These are phyloP conservation scores for Ametastegia equiseti DNA, from an alignment of 2,888 invertebrate species.

Conservation along the genomic window DNA sequence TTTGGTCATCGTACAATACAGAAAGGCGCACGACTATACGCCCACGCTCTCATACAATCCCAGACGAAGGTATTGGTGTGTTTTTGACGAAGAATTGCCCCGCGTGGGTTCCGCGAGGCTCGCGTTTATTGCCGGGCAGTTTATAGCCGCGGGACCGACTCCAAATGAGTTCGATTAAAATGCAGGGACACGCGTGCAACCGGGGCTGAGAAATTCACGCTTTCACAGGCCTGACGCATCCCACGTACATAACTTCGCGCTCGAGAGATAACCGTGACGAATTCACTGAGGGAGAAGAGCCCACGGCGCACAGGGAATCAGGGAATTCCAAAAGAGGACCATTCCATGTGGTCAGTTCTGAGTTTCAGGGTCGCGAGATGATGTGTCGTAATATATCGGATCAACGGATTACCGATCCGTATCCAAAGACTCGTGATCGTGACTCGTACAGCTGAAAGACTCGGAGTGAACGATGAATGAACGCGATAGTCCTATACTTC, in stretches of 20 bases:
- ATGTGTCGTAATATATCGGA: not conserved
- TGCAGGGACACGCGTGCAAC: slow-evolving; percentile 37
- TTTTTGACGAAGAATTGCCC: not conserved
- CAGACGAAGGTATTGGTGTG: not conserved
- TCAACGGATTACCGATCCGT: no score
- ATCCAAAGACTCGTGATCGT: no score
- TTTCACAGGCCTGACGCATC: slow-evolving; percentile 42
- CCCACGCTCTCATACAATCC: not conserved
- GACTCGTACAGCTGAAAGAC: no score
- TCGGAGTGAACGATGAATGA: not conserved
- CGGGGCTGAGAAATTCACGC: slow-evolving; percentile 22
- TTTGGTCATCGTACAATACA: not conserved
- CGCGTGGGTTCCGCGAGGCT: slow-evolving; percentile 1
- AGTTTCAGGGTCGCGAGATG: no score
- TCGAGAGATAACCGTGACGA: not conserved
- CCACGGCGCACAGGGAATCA: no score
- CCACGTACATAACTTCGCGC: not conserved
- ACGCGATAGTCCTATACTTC: not conserved
- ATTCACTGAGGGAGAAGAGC: not conserved
- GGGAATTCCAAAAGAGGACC: not conserved
- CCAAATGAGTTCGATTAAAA: slow-evolving; percentile 45
- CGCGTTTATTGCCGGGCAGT: slow-evolving; percentile 34
- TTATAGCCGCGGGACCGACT: slow-evolving; percentile 33
- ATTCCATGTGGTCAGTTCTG: not conserved
- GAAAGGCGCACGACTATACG: not conserved